Percentiles rank a stretch among this genome's conserved stretches.
Conservation (phyloP, 2,888 invertebrate genomes). For the Tipula vernalis region DNA sequence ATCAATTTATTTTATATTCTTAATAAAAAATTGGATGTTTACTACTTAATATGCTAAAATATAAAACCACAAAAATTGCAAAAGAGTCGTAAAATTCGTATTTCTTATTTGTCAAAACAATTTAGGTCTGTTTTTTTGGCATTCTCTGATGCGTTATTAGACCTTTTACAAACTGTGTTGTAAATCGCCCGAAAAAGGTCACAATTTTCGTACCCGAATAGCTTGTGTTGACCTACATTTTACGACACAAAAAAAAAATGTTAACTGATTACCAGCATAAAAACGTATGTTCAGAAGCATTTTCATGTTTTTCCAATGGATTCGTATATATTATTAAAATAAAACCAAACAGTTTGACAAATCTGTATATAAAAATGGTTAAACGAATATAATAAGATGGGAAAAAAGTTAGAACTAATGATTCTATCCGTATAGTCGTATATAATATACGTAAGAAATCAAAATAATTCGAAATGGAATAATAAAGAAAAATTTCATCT, state of each 20-base stretch:
- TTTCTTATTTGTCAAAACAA: too few relatives aligned
- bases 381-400: not conserved
- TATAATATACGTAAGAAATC: not conserved
- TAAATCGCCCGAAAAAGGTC: too few relatives aligned
- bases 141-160: too few relatives aligned
- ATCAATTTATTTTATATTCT: too few relatives aligned
- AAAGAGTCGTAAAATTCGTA: too few relatives aligned
- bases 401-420: not conserved
- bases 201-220: too few relatives aligned
- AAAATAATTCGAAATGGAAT: not conserved
- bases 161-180: too few relatives aligned
- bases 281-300: not conserved
- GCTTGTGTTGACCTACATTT: not conserved
- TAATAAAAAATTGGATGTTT: too few relatives aligned
- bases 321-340: not conserved
- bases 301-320: not conserved
- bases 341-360: not conserved
- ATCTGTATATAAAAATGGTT: not conserved
- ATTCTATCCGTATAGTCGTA: not conserved
- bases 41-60: too few relatives aligned
- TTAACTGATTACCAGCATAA: not conserved
- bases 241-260: not conserved
- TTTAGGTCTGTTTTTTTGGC: too few relatives aligned
- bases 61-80: too few relatives aligned
- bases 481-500: not conserved